Conservation (phyloP, 2,888 invertebrate genomes). For the Agrotis exclamationis region DNA sequence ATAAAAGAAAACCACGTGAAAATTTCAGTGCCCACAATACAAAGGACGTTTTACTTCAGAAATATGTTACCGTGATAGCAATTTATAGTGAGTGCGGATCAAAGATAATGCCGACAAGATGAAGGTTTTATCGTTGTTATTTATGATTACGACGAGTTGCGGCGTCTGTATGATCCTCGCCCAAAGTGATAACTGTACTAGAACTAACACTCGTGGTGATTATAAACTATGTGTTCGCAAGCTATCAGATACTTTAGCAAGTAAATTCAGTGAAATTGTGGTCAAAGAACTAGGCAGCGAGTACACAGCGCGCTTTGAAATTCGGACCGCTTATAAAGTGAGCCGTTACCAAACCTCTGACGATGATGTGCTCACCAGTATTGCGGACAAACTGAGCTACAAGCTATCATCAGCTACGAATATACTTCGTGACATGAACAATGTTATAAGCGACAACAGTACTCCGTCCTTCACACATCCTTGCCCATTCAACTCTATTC, state of each 20-base stretch:
- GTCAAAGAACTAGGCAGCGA: constrained; percentile 86
- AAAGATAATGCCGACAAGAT: constrained; percentile 84
- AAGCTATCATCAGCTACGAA: constrained; percentile 84
- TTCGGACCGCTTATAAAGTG: constrained; percentile 83
- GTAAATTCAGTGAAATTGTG: constrained; percentile 83
- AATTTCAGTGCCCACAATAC: constrained; percentile 22
- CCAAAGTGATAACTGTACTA: constrained; percentile 84
- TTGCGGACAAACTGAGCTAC: constrained; percentile 83
- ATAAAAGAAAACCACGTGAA: constrained; percentile 41
- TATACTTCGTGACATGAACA: constrained; percentile 85
- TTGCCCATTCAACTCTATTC: constrained; percentile 88
- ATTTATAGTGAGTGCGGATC: constrained; percentile 63
- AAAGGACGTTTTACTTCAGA: constrained; percentile 45
- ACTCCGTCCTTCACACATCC: constrained; percentile 89
- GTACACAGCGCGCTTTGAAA: constrained; percentile 83
- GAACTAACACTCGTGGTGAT: constrained; percentile 81
- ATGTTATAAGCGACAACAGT: constrained; percentile 78
- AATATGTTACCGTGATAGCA: constrained; percentile 57
- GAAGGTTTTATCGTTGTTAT: constrained; percentile 83
- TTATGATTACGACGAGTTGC: constrained; percentile 77
- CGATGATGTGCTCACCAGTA: constrained; percentile 78
- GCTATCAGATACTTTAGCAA: constrained; percentile 80
- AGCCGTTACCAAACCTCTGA: constrained; percentile 81
- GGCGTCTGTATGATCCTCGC: constrained; percentile 74
- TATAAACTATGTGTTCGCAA: constrained; percentile 82